A percentile compares a stretch with the other conserved stretches of the same genome.
phyloP scores from a whole-genome alignment of 2,888 invertebrate species.

The Drosophila setosimentum region DNA sequence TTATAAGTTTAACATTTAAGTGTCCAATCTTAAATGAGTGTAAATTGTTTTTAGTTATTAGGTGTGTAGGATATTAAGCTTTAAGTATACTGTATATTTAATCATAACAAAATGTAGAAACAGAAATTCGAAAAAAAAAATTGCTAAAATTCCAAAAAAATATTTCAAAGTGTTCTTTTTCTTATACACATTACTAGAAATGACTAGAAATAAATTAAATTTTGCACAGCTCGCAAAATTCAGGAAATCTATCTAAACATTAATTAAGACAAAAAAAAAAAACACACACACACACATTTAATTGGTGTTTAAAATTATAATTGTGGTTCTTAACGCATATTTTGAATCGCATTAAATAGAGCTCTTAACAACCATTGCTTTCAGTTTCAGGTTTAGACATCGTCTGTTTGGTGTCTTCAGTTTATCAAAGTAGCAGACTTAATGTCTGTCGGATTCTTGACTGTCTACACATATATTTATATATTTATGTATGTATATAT shows the following conservation, averaged over 20 bases:
- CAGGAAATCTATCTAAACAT: neutral
- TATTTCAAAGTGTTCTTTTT: slow-evolving; percentile 13
- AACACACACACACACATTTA: too few relatives aligned
- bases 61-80: slow-evolving; percentile 68
- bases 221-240: neutral
- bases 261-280: neutral
- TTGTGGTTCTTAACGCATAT: neutral
- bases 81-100: slow-evolving; percentile 65
- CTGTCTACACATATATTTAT: neutral
- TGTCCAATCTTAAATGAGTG: slow-evolving; percentile 62
- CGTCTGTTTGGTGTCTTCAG: slow-evolving; percentile 1
- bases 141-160: slow-evolving; percentile 47
- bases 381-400: slow-evolving; percentile 5
- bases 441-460: slow-evolving; percentile 6
- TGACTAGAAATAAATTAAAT: slow-evolving; percentile 28
- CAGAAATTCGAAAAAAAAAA: slow-evolving; percentile 47
- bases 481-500: neutral
- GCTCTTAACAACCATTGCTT: slow-evolving; percentile 1
- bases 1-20: slow-evolving; percentile 72
- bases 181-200: neutral
- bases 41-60: slow-evolving; percentile 75
- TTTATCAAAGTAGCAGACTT: slow-evolving; percentile 25
- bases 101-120: slow-evolving; percentile 49
- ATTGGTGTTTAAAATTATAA: neutral
- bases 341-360: slow-evolving; percentile 1